Evolutionary conservation across 2,888 invertebrate genomes (phyloP).

Genomic region (Helobdella robusta): DNA sequence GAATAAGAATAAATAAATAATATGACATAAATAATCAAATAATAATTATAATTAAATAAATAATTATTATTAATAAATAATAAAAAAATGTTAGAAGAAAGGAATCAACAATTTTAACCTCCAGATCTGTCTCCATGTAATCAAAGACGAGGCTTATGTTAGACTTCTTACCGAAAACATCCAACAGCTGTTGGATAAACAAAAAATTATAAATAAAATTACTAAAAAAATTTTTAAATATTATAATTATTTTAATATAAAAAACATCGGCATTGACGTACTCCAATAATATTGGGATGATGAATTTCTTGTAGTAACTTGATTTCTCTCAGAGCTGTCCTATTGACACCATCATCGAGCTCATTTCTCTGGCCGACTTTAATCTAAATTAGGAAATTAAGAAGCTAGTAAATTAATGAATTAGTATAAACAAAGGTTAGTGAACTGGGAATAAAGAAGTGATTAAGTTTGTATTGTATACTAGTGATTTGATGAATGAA

Average conservation of each 20-base stretch:
- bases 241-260: background rate
- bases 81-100: too few relatives aligned
- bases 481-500: background rate
- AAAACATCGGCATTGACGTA: slow-evolving; percentile 42
- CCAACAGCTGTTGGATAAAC: slow-evolving; percentile 53
- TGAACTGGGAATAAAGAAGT: slow-evolving; percentile 2
- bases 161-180: slow-evolving; percentile 96
- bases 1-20: slow-evolving; percentile 11
- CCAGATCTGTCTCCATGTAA: slow-evolving; percentile 98
- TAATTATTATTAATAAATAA: slow-evolving; percentile 2
- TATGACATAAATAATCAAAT: background rate
- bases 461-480: background rate
- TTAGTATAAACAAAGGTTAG: too few relatives aligned
- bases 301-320: slow-evolving; percentile 89
- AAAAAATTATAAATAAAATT: slow-evolving; percentile 11
- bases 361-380: slow-evolving; percentile 79
- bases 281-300: slow-evolving; percentile 88
- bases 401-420: too few relatives aligned
- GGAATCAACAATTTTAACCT: slow-evolving; percentile 64
- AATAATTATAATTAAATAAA: slow-evolving; percentile 3
- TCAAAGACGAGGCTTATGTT: slow-evolving; percentile 97
- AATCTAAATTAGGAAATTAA: too few relatives aligned
- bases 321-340: slow-evolving; percentile 93
- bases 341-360: slow-evolving; percentile 92
- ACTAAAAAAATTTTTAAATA: background rate